These are phyloP conservation scores for Mamestra configurata DNA, from an alignment of 1,140 invertebrate species.

Conservation along the genomic window DNA sequence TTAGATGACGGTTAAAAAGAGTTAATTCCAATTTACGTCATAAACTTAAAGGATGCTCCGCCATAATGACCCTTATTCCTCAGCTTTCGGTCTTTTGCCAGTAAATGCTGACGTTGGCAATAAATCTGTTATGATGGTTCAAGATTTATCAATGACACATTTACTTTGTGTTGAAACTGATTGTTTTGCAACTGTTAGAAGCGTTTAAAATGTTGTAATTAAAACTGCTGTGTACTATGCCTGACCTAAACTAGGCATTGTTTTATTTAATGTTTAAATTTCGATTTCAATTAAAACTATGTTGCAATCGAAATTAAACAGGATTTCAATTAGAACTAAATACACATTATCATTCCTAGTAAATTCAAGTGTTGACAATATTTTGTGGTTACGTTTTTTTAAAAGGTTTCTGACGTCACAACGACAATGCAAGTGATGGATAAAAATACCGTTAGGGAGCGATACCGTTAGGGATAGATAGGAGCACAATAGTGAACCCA, in stretches of 20 bases:
- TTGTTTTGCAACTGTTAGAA: conserved; percentile 13
- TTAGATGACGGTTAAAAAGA: no score
- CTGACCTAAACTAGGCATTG: not conserved
- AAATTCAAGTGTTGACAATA: no score
- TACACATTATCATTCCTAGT: not conserved
- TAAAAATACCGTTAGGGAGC: not conserved
- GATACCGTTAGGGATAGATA: conserved; percentile 12
- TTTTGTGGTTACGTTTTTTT: no score
- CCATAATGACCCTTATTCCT: conserved; percentile 15
- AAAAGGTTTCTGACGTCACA: not conserved
- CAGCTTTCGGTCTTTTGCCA: not conserved
- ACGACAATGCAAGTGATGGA: not conserved
- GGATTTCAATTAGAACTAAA: not conserved
- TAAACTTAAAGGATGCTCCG: not conserved
- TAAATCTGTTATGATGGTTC: conserved; percentile 30
- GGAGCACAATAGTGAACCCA: conserved; percentile 54
- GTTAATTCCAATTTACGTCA: not conserved
- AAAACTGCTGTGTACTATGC: not conserved
- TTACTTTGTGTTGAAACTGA: conserved; percentile 26
- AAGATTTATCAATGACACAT: conserved; percentile 30
- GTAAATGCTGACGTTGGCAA: conserved; percentile 4
- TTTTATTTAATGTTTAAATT: not conserved
- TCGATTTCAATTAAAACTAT: not conserved
- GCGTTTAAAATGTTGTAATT: not conserved
- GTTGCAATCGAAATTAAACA: not conserved